phyloP scores from a whole-genome alignment of 1,140 invertebrate species.

The Tetramorium simillimum region DNA sequence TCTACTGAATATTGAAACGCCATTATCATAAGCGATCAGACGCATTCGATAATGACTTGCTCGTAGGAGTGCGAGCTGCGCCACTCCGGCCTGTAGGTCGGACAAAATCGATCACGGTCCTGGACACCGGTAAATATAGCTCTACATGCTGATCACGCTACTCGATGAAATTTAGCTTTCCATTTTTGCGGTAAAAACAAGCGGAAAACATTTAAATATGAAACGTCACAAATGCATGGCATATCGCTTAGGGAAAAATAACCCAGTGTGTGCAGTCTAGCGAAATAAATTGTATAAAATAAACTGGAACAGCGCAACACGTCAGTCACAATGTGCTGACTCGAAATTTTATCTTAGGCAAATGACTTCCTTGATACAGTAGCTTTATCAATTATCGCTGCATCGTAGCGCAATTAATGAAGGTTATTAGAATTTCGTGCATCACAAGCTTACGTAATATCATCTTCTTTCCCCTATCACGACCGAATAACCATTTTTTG shows the following conservation, averaged over 20 bases:
- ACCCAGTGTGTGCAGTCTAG: background rate
- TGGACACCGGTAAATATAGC: background rate
- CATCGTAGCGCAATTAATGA: background rate
- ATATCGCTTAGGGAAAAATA: background rate
- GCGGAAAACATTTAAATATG: background rate
- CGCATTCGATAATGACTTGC: slow-evolving; percentile 42
- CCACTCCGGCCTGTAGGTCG: background rate
- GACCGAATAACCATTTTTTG: background rate
- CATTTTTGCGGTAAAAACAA: background rate
- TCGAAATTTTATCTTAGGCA: background rate
- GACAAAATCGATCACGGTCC: slow-evolving; percentile 33
- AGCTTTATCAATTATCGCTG: background rate
- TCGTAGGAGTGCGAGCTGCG: slow-evolving; percentile 7
- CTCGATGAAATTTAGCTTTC: background rate
- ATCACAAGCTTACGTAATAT: background rate
- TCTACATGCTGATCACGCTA: background rate
- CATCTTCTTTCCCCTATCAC: background rate
- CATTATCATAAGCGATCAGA: slow-evolving; percentile 55
- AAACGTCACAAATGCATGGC: background rate
- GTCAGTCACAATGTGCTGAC: background rate
- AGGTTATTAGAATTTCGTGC: background rate
- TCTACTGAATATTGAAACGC: slow-evolving; percentile 65
- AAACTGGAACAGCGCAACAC: background rate
- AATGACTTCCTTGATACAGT: background rate
- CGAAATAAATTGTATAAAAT: background rate